Percentiles rank a stretch among this genome's conserved stretches.
These are phyloP conservation scores for Cheilosia urbana DNA, from an alignment of 2,888 invertebrate genomes.

Conservation along the genomic window DNA sequence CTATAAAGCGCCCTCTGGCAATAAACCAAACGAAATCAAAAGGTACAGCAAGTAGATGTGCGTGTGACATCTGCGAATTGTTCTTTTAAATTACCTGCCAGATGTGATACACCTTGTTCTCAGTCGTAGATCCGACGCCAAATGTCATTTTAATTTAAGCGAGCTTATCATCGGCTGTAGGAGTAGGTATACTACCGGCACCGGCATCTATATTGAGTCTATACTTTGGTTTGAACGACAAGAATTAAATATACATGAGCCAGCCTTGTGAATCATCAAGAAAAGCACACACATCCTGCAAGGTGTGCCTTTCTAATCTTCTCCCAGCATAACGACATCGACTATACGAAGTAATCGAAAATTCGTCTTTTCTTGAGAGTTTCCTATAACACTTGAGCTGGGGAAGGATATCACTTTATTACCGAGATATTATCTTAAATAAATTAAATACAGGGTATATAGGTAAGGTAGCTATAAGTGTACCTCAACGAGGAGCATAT, in stretches of 20 bases:
- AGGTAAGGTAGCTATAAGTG: not conserved
- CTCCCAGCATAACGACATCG: not conserved
- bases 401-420: slow-evolving; percentile 40
- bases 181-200: slow-evolving; percentile 6
- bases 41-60: slow-evolving; percentile 3
- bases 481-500: not conserved
- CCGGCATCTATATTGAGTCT: not conserved
- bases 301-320: not conserved
- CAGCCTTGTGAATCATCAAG: not conserved
- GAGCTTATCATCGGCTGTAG: slow-evolving; percentile 44
- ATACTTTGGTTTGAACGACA: not conserved
- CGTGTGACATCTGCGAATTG: slow-evolving; percentile 35
- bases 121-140: not conserved
- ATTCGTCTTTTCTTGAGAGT: slow-evolving; percentile 15
- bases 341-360: slow-evolving; percentile 26
- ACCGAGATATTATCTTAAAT: slow-evolving; percentile 58
- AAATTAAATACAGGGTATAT: slow-evolving; percentile 47
- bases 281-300: slow-evolving; percentile 9
- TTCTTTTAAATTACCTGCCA: slow-evolving; percentile 50
- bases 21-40: slow-evolving; percentile 28
- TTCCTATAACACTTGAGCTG: slow-evolving; percentile 8
- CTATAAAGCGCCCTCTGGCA: slow-evolving; percentile 5
- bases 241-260: slow-evolving; percentile 37
- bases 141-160: slow-evolving; percentile 67
- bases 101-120: slow-evolving; percentile 26